phyloP scores from a whole-genome alignment of 1,140 invertebrate species.

The Aphidius ervi region DNA sequence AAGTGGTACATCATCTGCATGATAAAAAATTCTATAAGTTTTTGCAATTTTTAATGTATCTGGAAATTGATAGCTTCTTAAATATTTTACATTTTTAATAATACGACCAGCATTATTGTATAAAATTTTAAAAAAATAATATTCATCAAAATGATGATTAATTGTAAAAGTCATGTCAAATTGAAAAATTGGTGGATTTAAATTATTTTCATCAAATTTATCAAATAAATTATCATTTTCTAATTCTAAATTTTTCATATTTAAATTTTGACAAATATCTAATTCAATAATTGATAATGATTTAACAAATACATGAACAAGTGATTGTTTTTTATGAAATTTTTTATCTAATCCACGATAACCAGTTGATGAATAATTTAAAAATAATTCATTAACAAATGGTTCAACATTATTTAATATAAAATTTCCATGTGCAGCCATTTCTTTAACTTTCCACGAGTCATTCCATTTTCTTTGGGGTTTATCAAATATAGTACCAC shows the following conservation, averaged over 20 bases:
- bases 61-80: constrained; percentile 37
- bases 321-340: constrained; percentile 52
- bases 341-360: constrained; percentile 57
- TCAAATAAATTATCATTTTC: neutral
- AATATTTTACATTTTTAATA: constrained; percentile 39
- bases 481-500: constrained; percentile 56
- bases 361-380: constrained; percentile 51
- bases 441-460: constrained; percentile 62
- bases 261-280: constrained; percentile 8
- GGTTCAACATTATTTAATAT: constrained; percentile 48
- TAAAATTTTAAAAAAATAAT: constrained; percentile 38
- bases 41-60: constrained; percentile 32
- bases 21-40: constrained; percentile 49
- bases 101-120: constrained; percentile 43
- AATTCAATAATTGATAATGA: constrained; percentile 28
- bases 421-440: constrained; percentile 56
- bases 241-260: neutral
- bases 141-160: constrained; percentile 27
- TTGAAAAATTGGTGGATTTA: constrained; percentile 32
- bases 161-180: constrained; percentile 46
- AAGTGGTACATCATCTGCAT: constrained; percentile 41
- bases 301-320: constrained; percentile 52
- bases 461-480: constrained; percentile 56
- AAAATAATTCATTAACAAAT: constrained; percentile 47
- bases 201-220: neutral